phyloP scores from a whole-genome alignment of 2,113 vertebrate species.

The Gopherus flavomarginatus region DNA sequence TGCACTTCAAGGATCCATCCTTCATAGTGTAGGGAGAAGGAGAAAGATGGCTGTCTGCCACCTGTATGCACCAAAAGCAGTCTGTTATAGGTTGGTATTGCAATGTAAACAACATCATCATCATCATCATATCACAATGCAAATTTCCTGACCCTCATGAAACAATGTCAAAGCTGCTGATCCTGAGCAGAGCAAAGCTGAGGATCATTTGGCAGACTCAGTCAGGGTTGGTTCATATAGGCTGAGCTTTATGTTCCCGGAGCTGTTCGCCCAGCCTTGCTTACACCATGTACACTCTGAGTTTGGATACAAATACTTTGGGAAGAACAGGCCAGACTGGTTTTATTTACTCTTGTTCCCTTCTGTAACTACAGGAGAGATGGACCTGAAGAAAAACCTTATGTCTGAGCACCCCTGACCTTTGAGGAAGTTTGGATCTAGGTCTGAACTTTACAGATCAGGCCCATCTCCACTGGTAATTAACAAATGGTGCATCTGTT shows the following conservation, averaged over 20 bases:
- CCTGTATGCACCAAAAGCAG: neutral
- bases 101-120: neutral
- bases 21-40: neutral
- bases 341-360: neutral
- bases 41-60: neutral
- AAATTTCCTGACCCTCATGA: neutral
- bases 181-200: neutral
- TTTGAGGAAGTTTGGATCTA: neutral
- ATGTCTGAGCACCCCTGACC: neutral
- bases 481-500: neutral
- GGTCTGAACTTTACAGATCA: neutral
- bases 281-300: neutral
- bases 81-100: neutral
- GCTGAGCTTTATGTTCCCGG: neutral
- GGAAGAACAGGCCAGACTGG: neutral
- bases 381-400: neutral
- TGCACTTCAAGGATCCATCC: constrained; percentile 29
- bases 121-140: neutral
- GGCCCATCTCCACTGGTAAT: neutral
- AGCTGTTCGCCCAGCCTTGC: neutral
- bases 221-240: neutral
- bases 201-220: neutral
- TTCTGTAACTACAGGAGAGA: neutral
- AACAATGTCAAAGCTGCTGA: neutral
- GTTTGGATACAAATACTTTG: neutral